Evolutionary conservation across 2,113 vertebrate species (phyloP).

Genomic region (Aspidoscelis tigris): DNA sequence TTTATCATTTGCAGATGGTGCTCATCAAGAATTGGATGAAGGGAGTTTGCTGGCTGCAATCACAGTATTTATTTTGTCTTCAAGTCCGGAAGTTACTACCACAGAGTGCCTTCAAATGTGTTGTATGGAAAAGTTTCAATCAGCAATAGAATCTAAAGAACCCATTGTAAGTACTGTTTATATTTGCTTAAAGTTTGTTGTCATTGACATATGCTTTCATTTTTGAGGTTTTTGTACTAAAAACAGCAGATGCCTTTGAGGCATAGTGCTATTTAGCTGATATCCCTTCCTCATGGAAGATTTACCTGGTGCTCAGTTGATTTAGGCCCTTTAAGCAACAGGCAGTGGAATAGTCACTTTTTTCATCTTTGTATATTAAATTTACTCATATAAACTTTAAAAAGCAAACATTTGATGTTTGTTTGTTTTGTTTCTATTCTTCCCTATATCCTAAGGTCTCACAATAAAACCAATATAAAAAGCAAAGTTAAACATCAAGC

Average conservation of each 20-base stretch:
- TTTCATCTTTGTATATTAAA: neutral
- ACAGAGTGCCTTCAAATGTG: slow-evolving; percentile 79
- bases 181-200: neutral
- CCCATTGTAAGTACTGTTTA: slow-evolving; percentile 77
- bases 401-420: no score
- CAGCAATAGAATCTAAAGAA: slow-evolving; percentile 84
- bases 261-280: neutral
- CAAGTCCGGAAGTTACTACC: slow-evolving; percentile 83
- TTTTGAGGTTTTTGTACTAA: slow-evolving; percentile 26
- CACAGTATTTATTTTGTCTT: slow-evolving; percentile 86
- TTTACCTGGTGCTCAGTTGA: neutral
- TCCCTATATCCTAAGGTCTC: no score
- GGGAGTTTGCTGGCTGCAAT: slow-evolving; percentile 85
- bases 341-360: no score
- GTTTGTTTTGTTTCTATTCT: no score
- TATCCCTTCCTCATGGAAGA: neutral
- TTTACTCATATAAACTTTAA: neutral
- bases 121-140: slow-evolving; percentile 84
- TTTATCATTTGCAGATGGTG: slow-evolving; percentile 61
- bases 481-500: no score
- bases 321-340: neutral
- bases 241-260: no score
- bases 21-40: slow-evolving; percentile 75
- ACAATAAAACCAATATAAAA: no score
- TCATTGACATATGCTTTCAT: slow-evolving; percentile 36